These are phyloP conservation scores for Conops quadrifasciatus DNA, from an alignment of 2,888 invertebrate genomes.

Conservation along the genomic window DNA sequence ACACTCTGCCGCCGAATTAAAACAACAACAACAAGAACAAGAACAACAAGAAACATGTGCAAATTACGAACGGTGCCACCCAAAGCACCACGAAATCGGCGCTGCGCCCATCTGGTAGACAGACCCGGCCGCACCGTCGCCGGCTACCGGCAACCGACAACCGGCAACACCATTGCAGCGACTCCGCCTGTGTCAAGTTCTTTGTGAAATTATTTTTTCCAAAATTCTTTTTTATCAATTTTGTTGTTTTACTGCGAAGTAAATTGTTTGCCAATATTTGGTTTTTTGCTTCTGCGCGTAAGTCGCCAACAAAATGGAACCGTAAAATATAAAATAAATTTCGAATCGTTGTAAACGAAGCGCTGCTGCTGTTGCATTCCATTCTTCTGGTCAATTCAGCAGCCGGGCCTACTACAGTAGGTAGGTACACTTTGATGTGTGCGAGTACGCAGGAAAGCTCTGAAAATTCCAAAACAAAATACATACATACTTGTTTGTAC, in stretches of 20 bases:
- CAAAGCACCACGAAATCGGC: constrained; percentile 13
- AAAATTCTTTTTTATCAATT: constrained; percentile 43
- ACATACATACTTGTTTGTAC: neutral
- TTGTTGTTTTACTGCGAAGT: constrained; percentile 49
- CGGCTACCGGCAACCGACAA: too few relatives aligned
- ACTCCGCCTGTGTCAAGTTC: constrained; percentile 42
- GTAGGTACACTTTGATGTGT: neutral
- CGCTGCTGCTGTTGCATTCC: constrained; percentile 16
- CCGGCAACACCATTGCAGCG: constrained; percentile 19
- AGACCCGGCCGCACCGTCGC: constrained; percentile 16
- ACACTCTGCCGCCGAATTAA: constrained; percentile 16
- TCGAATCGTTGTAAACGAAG: constrained; percentile 36
- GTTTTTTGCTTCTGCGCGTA: constrained; percentile 42
- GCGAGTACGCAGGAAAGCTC: neutral
- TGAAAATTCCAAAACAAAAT: neutral
- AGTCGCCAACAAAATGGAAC: constrained; percentile 11
- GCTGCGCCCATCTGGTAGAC: constrained; percentile 25
- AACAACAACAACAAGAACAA: constrained; percentile 6
- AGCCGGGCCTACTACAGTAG: neutral
- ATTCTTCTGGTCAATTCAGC: constrained; percentile 34
- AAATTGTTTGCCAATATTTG: constrained; percentile 55
- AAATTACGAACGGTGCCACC: constrained; percentile 27
- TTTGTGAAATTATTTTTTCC: constrained; percentile 59
- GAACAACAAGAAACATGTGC: constrained; percentile 23
- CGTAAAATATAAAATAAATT: constrained; percentile 26